A percentile compares a stretch with the other conserved stretches of the same genome.
phyloP scores from a whole-genome alignment of 2,888 invertebrate genomes.

The Pocota personata region DNA sequence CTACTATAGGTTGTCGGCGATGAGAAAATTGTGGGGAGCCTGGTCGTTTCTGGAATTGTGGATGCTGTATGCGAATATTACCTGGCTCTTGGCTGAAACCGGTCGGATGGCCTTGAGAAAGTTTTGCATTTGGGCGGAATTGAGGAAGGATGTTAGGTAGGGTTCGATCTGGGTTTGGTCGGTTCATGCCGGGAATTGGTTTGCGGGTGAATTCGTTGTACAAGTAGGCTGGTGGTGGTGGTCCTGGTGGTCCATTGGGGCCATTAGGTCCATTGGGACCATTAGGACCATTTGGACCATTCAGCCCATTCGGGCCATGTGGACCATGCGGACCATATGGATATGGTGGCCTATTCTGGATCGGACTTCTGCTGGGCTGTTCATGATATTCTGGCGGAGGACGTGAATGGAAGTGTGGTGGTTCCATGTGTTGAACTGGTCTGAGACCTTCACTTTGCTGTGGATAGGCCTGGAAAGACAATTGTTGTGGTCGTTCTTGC shows the following conservation, averaged over 20 bases:
- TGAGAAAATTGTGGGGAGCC: slow-evolving; percentile 80
- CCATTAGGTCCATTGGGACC: slow-evolving; percentile 15
- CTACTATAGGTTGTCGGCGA: slow-evolving; percentile 77
- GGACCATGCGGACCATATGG: slow-evolving; percentile 28
- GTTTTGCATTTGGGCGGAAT: slow-evolving; percentile 87
- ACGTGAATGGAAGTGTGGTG: slow-evolving; percentile 77
- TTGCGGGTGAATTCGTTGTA: slow-evolving; percentile 80
- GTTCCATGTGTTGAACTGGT: slow-evolving; percentile 82
- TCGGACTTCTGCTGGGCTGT: slow-evolving; percentile 50
- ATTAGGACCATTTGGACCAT: slow-evolving; percentile 28
- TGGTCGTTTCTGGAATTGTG: slow-evolving; percentile 76
- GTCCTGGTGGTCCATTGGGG: slow-evolving; percentile 68
- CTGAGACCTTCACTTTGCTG: slow-evolving; percentile 83
- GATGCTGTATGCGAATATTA: slow-evolving; percentile 79
- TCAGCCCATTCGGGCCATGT: slow-evolving; percentile 35
- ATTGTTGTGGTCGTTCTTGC: slow-evolving; percentile 49
- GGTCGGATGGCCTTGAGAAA: slow-evolving; percentile 82
- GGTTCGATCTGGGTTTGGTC: slow-evolving; percentile 78
- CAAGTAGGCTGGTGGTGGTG: slow-evolving; percentile 68
- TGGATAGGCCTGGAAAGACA: slow-evolving; percentile 76
- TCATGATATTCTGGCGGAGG: slow-evolving; percentile 66
- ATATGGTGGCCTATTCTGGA: slow-evolving; percentile 43
- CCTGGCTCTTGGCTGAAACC: slow-evolving; percentile 80
- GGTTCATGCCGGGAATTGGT: slow-evolving; percentile 76
- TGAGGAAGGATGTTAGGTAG: slow-evolving; percentile 89